Evolutionary conservation across 2,113 vertebrate species (phyloP), one percentile per base, ranked within the genome.

Genomic region (Loxodonta africana): DNA sequence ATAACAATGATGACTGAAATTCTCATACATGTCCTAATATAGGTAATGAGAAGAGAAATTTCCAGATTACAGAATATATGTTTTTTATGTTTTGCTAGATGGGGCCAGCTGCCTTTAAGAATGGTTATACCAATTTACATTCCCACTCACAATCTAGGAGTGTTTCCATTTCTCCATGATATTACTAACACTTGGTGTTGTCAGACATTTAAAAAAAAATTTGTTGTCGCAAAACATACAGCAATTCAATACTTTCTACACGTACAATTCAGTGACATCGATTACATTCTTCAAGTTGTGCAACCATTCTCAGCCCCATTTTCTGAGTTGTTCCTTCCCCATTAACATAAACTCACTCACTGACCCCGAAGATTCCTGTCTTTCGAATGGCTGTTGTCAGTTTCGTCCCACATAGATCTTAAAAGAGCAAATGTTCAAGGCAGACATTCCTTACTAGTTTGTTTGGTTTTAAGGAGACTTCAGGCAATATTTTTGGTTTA

Each of bases 21-120:
- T 53, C n/a, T 83, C 2, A 2, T 51, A 77, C 23, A 30, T 26
- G 21, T 57, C 69, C 44, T 90, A 51, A 18, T 26, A 78, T 23
- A 88, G 88, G 67, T n/a, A 71, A 67, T 23, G 63, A 91, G 71
- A 91, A 89, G 63, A 82, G 15, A 85, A 94, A 65, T 9, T 53
- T 28, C 6, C 88, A 28, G 14, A 12, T 63, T 83, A 37, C 25
- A 41, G 60, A 69, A 33, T 77, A 60, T 65, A 30, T 53, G 1
- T 65, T 18, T 82, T 60, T 62, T 53, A 12, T 65, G 17, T 85
- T 93, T 95, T 69, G 20, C 73, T 62, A 63, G 14, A 53, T 60
- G 30, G 53, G n/a, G 30, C 20, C 53, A 87, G 9, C 20, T 48
- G 69, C 60, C 48, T 41, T 87, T 89, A 76, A 77, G 4, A 91